Evolutionary conservation across 2,113 vertebrate genomes (phyloP).

Genomic region (Chiloscyllium plagiosum): DNA sequence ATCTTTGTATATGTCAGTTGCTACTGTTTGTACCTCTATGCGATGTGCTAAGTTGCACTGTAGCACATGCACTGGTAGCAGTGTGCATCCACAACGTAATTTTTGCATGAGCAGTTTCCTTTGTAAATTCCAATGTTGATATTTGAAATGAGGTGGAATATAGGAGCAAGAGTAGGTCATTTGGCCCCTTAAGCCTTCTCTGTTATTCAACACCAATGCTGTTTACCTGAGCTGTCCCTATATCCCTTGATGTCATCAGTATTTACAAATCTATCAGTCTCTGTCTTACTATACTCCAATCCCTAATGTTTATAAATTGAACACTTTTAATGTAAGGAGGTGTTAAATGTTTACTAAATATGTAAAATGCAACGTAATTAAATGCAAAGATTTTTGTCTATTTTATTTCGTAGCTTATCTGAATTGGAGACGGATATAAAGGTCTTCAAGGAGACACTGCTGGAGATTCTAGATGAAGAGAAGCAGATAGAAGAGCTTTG

Average conservation of each 20-base stretch:
- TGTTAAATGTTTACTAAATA: background rate
- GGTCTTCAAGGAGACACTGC: constrained; percentile 85
- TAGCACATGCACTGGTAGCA: background rate
- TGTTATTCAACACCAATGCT: too few relatives aligned
- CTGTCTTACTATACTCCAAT: too few relatives aligned
- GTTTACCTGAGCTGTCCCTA: too few relatives aligned
- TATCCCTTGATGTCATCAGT: too few relatives aligned
- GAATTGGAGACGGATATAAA: constrained; percentile 94
- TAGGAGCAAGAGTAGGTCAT: too few relatives aligned
- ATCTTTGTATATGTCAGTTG: background rate
- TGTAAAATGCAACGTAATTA: background rate
- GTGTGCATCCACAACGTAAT: background rate
- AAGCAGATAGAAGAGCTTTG: constrained; percentile 90
- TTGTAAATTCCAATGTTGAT: background rate
- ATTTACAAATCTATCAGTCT: too few relatives aligned
- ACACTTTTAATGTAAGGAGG: background rate
- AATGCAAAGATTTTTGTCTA: background rate
- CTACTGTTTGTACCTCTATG: background rate
- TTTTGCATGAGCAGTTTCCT: background rate
- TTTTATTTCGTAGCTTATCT: constrained; percentile 67
- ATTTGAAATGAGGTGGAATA: background rate
- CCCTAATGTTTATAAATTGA: background rate
- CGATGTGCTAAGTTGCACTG: background rate
- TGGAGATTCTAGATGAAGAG: constrained; percentile 91
- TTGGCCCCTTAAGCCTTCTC: too few relatives aligned